Percentiles rank a stretch among this genome's conserved stretches.
phyloP scores from a whole-genome alignment of 37 sponge, comb jelly and placozoan genomes.

The Cliona cf. orientalis region DNA sequence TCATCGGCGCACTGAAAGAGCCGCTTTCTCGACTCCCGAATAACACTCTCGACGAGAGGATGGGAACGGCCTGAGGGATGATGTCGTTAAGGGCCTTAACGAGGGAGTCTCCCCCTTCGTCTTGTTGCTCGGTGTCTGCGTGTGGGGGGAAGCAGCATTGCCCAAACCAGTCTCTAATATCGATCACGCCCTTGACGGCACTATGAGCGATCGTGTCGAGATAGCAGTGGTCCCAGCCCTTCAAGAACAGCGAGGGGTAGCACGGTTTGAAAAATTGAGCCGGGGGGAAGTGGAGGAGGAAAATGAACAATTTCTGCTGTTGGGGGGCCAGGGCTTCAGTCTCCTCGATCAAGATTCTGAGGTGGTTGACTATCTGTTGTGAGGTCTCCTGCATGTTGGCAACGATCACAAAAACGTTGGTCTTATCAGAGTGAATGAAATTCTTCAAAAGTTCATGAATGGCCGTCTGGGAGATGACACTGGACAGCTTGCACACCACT shows the following conservation, averaged over 20 bases:
- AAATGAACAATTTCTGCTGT: conserved; percentile 62
- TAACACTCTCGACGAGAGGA: conserved; percentile 39
- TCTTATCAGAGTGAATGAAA: conserved; percentile 49
- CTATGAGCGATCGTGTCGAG: conserved; percentile 77
- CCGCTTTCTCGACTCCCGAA: conserved; percentile 29
- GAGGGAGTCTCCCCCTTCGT: conserved; percentile 19
- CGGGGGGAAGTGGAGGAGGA: conserved; percentile 89
- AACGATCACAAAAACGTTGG: conserved; percentile 42
- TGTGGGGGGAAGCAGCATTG: conserved; percentile 50
- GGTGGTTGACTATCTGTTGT: conserved; percentile 69
- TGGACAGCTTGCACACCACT: conserved; percentile 59
- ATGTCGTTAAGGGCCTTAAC: conserved; percentile 20
- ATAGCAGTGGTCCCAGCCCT: conserved; percentile 89
- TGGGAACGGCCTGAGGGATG: conserved; percentile 41
- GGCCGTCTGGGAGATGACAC: conserved; percentile 49
- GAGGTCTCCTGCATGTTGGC: conserved; percentile 69
- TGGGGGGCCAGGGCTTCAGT: conserved; percentile 30
- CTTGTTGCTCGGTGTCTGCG: too few relatives aligned
- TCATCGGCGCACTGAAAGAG: conserved; percentile 55
- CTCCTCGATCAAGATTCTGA: conserved; percentile 88
- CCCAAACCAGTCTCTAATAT: conserved; percentile 66
- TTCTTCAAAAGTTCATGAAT: conserved; percentile 43
- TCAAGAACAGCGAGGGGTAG: conserved; percentile 88
- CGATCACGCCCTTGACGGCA: conserved; percentile 27
- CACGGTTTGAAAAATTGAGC: conserved; percentile 67